These are phyloP conservation scores for Diaphora mendica DNA, from an alignment of 2,888 invertebrate species.

Conservation along the genomic window DNA sequence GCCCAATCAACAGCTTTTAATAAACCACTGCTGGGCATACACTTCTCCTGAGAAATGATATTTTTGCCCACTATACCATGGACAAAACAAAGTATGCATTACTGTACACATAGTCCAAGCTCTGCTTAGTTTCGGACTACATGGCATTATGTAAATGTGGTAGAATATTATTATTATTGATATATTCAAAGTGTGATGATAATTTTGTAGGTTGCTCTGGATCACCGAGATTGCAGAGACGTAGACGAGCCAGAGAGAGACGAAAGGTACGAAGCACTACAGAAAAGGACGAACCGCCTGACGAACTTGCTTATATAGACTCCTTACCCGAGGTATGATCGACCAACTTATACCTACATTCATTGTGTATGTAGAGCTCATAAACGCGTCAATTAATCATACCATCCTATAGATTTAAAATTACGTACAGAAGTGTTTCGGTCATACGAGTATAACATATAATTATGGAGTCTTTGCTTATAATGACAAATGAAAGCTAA, in stretches of 20 bases:
- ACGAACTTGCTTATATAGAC: conserved; percentile 93
- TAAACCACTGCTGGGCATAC: too few relatives aligned
- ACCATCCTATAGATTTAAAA: neutral
- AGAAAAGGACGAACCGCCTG: conserved; percentile 82
- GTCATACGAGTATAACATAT: neutral
- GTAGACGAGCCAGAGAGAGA: conserved; percentile 87
- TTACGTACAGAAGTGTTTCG: neutral
- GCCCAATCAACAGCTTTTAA: too few relatives aligned
- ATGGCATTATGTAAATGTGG: too few relatives aligned
- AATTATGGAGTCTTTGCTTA: neutral
- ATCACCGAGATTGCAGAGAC: conserved; percentile 93
- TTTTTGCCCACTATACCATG: too few relatives aligned
- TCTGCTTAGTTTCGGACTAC: too few relatives aligned
- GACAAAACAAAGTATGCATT: too few relatives aligned
- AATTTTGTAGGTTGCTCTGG: conserved; percentile 87
- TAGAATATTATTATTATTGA: too few relatives aligned
- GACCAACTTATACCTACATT: neutral
- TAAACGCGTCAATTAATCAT: neutral
- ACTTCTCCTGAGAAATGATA: too few relatives aligned
- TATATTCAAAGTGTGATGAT: neutral
- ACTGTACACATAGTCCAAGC: too few relatives aligned
- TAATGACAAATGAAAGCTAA: neutral
- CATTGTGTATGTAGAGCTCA: neutral
- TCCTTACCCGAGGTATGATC: conserved; percentile 92
- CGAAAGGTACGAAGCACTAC: conserved; percentile 74